A percentile compares a stretch with the other conserved stretches of the same genome.
Conservation (phyloP, 2,113 vertebrate species). For the Gopherus flavomarginatus region DNA sequence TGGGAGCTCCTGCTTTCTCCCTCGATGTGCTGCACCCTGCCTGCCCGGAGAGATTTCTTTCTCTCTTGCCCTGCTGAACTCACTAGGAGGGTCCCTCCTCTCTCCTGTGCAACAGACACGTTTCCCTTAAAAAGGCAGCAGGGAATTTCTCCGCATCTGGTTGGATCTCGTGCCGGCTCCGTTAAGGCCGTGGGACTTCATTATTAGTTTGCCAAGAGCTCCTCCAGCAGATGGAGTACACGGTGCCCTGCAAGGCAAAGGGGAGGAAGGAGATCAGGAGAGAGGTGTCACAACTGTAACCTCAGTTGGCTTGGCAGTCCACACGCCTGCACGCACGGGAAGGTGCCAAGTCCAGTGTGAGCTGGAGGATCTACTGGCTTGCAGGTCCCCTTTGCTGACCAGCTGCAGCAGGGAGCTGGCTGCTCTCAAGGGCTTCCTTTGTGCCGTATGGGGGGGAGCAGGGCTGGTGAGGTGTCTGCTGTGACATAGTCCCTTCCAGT, state of each 20-base stretch:
- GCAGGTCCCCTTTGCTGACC: neutral
- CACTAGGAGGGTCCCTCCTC: neutral
- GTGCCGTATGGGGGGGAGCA: neutral
- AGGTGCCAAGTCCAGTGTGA: neutral
- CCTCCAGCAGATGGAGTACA: neutral
- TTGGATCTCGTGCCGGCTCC: neutral
- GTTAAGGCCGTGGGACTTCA: neutral
- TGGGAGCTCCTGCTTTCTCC: neutral
- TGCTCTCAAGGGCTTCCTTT: neutral
- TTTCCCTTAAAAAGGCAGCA: conserved; percentile 62
- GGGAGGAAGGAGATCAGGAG: neutral
- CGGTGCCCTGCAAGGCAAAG: neutral
- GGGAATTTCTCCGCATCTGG: conserved; percentile 18
- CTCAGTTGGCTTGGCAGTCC: neutral
- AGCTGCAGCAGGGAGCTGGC: neutral
- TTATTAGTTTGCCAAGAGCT: neutral
- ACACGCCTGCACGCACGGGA: neutral
- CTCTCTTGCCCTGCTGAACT: neutral
- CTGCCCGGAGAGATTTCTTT: neutral
- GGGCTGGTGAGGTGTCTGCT: neutral
- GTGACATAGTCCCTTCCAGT: too few relatives aligned
- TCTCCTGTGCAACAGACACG: rapidly evolving
- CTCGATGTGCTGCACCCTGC: neutral
- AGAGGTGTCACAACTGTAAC: neutral
- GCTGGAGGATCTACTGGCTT: neutral